Conservation (phyloP, 2,113 vertebrate species). For the Pao palembangensis region DNA sequence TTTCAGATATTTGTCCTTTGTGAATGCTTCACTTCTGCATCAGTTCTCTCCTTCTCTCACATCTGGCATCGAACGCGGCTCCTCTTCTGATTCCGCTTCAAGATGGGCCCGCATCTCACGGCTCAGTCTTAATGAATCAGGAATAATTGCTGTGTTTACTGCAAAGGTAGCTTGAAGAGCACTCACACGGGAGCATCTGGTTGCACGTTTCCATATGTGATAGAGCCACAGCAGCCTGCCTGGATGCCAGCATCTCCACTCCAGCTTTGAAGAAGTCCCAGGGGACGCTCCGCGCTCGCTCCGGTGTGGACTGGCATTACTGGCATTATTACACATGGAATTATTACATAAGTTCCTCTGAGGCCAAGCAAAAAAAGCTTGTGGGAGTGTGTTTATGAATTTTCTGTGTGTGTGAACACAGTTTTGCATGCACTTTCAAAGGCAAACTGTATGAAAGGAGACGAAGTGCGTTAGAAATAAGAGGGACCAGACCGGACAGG, state of each 20-base stretch:
- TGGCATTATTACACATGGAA: slow-evolving; percentile 64
- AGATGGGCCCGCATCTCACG: not conserved
- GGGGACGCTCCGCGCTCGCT: slow-evolving; percentile 26
- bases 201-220: slow-evolving; percentile 31
- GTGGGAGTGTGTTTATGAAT: not conserved
- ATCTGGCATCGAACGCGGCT: no score
- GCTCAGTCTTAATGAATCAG: no score
- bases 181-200: slow-evolving; percentile 41
- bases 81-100: no score
- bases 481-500: slow-evolving; percentile 4
- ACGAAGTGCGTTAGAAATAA: not conserved
- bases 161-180: slow-evolving; percentile 6
- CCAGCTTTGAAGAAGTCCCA: slow-evolving; percentile 54
- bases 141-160: not conserved
- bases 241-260: slow-evolving; percentile 37
- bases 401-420: not conserved
- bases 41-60: no score
- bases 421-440: not conserved
- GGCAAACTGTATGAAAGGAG: slow-evolving; percentile 6
- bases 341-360: slow-evolving; percentile 52
- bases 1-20: no score
- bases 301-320: slow-evolving; percentile 45
- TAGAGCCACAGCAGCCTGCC: slow-evolving; percentile 23
- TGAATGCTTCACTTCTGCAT: no score
- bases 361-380: slow-evolving; percentile 17